phyloP scores from a whole-genome alignment of 1,140 invertebrate genomes.

The Fopius arisanus region DNA sequence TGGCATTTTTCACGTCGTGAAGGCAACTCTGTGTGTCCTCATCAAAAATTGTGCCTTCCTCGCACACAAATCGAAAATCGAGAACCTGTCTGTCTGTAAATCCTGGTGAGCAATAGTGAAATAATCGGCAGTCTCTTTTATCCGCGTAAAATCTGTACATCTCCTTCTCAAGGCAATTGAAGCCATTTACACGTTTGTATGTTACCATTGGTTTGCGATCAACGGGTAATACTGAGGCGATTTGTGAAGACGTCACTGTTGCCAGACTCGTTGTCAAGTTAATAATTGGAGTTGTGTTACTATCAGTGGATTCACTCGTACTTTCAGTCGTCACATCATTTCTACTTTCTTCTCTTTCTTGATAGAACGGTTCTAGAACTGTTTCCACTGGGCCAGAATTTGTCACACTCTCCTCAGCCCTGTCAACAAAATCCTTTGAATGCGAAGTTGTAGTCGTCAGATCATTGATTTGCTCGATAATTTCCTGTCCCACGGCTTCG shows the following conservation, averaged over 20 bases:
- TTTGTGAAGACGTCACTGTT: background rate
- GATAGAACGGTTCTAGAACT: background rate
- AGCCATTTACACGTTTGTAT: conserved; percentile 39
- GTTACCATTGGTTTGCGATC: background rate
- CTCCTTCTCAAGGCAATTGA: conserved; percentile 68
- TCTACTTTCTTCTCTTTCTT: background rate
- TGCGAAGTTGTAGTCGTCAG: background rate
- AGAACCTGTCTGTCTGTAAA: conserved; percentile 67
- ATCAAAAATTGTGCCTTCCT: conserved; percentile 67
- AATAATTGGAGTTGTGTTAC: background rate
- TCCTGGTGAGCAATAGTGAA: conserved; percentile 70
- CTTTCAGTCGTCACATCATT: background rate
- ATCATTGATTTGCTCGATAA: background rate
- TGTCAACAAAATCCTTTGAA: background rate
- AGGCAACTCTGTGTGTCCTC: conserved; percentile 66
- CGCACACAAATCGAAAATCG: conserved; percentile 70
- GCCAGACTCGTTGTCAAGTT: background rate
- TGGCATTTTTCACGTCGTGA: conserved; percentile 45
- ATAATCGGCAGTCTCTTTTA: conserved; percentile 67
- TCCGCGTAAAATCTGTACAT: conserved; percentile 69
- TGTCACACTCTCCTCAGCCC: background rate
- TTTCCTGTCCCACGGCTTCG: background rate
- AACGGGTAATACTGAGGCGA: conserved; percentile 5
- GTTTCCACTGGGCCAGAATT: background rate
- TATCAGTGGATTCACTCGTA: background rate